Percentiles rank a stretch among this genome's conserved stretches.
Evolutionary conservation across 2,888 invertebrate genomes (phyloP).

Genomic region (Orthosia cruda): DNA sequence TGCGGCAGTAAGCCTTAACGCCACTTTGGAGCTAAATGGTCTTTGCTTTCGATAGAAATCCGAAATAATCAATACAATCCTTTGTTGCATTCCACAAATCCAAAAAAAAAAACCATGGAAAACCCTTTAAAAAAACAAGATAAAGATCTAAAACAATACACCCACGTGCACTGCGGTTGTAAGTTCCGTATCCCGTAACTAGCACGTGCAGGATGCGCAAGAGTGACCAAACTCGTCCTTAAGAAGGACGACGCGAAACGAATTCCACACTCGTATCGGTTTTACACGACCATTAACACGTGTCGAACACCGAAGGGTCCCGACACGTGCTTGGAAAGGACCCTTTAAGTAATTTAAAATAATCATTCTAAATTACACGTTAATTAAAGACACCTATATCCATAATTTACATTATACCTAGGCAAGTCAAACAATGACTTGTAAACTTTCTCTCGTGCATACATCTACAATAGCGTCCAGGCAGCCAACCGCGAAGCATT

Average conservation of each 20-base stretch:
- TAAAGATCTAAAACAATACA: slow-evolving; percentile 56
- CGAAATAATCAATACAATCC: background rate
- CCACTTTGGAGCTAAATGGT: background rate
- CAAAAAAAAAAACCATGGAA: background rate
- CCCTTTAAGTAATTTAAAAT: slow-evolving; percentile 22
- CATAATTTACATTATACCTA: slow-evolving; percentile 66
- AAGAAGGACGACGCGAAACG: slow-evolving; percentile 54
- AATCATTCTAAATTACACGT: slow-evolving; percentile 42
- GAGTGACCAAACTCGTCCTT: slow-evolving; percentile 62
- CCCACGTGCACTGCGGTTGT: slow-evolving; percentile 44
- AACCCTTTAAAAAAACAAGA: slow-evolving; percentile 26
- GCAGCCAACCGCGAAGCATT: slow-evolving; percentile 76
- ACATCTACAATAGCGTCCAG: slow-evolving; percentile 67
- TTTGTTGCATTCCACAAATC: slow-evolving; percentile 14
- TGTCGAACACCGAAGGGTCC: slow-evolving; percentile 18
- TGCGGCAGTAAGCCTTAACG: background rate
- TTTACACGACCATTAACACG: slow-evolving; percentile 46
- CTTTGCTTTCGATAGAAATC: background rate
- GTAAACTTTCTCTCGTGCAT: slow-evolving; percentile 68
- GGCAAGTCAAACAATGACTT: slow-evolving; percentile 69
- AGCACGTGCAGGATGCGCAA: slow-evolving; percentile 67
- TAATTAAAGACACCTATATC: slow-evolving; percentile 61
- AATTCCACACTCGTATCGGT: slow-evolving; percentile 47
- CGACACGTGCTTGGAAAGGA: slow-evolving; percentile 45
- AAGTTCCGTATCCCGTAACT: slow-evolving; percentile 45